A percentile compares a stretch with the other conserved stretches of the same genome.
phyloP scores from a whole-genome alignment of 35 echinoderm and acorn worm genomes.

The Apostichopus californicus region DNA sequence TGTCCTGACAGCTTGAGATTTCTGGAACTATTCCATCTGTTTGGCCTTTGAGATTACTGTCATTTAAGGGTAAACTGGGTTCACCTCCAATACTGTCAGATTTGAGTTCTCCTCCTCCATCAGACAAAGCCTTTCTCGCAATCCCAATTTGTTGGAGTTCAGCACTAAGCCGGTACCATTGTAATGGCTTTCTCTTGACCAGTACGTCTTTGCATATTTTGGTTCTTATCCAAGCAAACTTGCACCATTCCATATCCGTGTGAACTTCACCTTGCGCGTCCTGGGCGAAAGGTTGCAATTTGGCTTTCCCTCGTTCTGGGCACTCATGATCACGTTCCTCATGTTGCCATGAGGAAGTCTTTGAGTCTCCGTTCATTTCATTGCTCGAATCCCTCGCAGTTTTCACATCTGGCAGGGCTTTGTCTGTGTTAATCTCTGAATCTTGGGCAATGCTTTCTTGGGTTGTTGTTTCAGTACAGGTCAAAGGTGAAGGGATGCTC shows the following conservation, averaged over 20 bases:
- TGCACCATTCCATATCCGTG: neutral
- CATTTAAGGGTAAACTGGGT: neutral
- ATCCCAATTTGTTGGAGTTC: constrained; percentile 8
- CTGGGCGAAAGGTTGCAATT: too few species aligned
- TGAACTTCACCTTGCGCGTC: neutral
- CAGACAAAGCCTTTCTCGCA: neutral
- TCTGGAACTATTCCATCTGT: neutral
- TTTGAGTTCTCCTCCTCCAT: neutral
- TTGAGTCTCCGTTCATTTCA: too few species aligned
- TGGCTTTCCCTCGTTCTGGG: too few species aligned
- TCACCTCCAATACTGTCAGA: neutral
- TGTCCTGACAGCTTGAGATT: neutral
- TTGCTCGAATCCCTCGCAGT: too few species aligned
- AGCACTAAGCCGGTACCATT: neutral
- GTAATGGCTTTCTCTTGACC: neutral
- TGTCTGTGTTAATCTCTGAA: too few species aligned
- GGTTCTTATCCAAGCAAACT: neutral
- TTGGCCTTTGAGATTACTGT: neutral
- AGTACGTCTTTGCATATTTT: constrained; percentile 23
- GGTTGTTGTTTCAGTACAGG: neutral
- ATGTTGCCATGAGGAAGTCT: too few species aligned
- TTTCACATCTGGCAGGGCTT: too few species aligned
- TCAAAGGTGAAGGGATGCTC: neutral
- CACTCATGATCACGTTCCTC: too few species aligned
- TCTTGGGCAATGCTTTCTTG: too few species aligned